Percentiles rank a stretch among this genome's conserved stretches.
phyloP scores from a whole-genome alignment of 2,797 vertebrate genomes.

The Malurus leucopterus region DNA sequence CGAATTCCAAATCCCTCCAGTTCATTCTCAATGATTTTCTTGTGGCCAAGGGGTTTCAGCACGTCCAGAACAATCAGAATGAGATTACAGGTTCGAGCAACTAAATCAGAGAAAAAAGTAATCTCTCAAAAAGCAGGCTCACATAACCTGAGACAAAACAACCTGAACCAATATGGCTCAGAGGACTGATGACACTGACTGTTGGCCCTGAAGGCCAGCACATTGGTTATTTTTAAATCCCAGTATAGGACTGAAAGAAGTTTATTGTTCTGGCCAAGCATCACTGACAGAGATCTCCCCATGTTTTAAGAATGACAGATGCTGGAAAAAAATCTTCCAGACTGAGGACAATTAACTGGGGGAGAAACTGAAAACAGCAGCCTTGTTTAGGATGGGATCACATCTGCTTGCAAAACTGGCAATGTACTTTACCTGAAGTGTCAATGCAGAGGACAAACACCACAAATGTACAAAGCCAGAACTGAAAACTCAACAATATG shows the following conservation, averaged over 20 bases:
- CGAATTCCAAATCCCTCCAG: conserved; percentile 97
- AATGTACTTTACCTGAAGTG: not conserved
- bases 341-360: not conserved
- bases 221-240: not conserved
- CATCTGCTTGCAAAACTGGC: not conserved
- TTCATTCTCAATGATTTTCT: conserved; percentile 97
- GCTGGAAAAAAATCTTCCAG: not conserved
- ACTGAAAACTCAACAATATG: not conserved
- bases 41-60: conserved; percentile 93
- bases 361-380: not conserved
- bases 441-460: not conserved
- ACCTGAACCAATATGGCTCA: not conserved
- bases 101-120: conserved; percentile 61
- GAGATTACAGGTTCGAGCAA: conserved; percentile 96
- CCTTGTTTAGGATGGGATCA: not conserved
- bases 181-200: not conserved
- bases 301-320: not conserved
- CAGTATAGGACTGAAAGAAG: not conserved
- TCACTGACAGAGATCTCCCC: not conserved
- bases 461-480: not conserved
- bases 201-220: not conserved
- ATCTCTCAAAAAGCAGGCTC: not conserved
- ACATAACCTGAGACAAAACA: not conserved
- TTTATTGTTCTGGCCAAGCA: not conserved
- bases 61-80: conserved; percentile 97